A percentile compares a stretch with the other conserved stretches of the same genome.
phyloP scores from a whole-genome alignment of 2,888 invertebrate species.

The Drosophila basisetae region DNA sequence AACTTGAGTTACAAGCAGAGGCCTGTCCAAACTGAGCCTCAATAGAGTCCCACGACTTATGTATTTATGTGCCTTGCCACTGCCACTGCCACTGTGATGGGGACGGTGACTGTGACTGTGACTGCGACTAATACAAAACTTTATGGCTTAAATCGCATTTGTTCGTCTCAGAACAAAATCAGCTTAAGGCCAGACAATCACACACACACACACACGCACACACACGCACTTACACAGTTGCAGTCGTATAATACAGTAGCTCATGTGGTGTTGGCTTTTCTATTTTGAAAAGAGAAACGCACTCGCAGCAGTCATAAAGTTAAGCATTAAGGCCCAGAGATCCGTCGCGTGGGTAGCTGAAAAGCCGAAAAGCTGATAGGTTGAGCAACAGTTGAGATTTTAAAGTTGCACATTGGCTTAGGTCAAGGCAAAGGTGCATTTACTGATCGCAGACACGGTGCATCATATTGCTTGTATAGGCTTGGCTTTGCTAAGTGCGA shows the following conservation, averaged over 20 bases:
- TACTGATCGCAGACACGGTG: constrained; percentile 44
- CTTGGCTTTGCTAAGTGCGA: constrained; percentile 46
- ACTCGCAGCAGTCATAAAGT: constrained; percentile 69
- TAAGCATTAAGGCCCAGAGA: constrained; percentile 56
- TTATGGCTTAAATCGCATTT: constrained; percentile 78
- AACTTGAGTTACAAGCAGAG: constrained; percentile 15
- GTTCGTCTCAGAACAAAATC: constrained; percentile 75
- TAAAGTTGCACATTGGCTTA: constrained; percentile 35
- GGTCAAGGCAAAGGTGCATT: constrained; percentile 67
- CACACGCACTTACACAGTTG: constrained; percentile 3
- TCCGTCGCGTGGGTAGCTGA: constrained; percentile 57
- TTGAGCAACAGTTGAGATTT: constrained; percentile 7
- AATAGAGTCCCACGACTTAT: constrained; percentile 23
- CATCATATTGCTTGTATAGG: neutral
- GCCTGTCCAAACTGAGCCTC: constrained; percentile 32
- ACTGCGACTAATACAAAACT: constrained; percentile 71
- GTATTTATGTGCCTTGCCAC: neutral
- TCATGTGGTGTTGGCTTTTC: constrained; percentile 55
- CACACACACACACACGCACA: constrained; percentile 10
- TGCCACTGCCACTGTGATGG: constrained; percentile 7
- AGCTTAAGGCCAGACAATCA: constrained; percentile 62
- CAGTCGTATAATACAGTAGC: constrained; percentile 60
- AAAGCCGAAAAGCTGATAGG: constrained; percentile 25
- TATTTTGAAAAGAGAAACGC: constrained; percentile 72
- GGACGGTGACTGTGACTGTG: constrained; percentile 17